Conservation (phyloP, 2,113 vertebrate species). For the Sus scrofa region DNA sequence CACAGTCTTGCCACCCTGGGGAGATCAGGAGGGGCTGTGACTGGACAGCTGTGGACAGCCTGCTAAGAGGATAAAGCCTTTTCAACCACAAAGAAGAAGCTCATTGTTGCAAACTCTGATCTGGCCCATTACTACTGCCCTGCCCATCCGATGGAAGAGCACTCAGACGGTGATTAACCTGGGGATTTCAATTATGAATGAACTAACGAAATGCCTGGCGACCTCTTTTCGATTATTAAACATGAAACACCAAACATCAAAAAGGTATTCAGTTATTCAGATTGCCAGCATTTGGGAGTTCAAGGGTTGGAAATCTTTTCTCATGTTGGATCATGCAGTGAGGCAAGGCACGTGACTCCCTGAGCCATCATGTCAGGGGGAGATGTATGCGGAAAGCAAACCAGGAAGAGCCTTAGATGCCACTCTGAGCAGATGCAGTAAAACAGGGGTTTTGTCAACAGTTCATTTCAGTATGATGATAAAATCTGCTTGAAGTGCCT, state of each 20-base stretch:
- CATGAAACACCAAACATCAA: background rate
- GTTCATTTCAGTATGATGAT: background rate
- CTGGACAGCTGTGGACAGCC: background rate
- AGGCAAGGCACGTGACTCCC: no score
- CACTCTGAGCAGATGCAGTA: background rate
- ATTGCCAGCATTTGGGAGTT: background rate
- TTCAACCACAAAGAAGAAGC: background rate
- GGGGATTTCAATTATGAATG: background rate
- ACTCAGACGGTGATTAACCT: background rate
- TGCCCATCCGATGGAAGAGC: background rate
- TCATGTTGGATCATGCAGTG: background rate
- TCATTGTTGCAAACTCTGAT: background rate
- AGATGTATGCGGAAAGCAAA: rapidly evolving
- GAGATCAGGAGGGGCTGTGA: background rate
- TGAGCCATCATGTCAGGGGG: no score
- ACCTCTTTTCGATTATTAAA: background rate
- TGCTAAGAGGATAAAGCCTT: background rate
- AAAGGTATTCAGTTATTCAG: conserved; percentile 26
- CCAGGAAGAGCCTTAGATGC: no score
- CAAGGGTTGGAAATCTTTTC: background rate
- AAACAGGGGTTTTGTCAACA: background rate
- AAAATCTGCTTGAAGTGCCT: background rate
- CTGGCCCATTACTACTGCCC: background rate
- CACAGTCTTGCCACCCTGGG: no score
- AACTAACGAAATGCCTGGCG: background rate